These are phyloP conservation scores for Papilio helenus DNA, from an alignment of 1,140 invertebrate genomes.

Conservation along the genomic window DNA sequence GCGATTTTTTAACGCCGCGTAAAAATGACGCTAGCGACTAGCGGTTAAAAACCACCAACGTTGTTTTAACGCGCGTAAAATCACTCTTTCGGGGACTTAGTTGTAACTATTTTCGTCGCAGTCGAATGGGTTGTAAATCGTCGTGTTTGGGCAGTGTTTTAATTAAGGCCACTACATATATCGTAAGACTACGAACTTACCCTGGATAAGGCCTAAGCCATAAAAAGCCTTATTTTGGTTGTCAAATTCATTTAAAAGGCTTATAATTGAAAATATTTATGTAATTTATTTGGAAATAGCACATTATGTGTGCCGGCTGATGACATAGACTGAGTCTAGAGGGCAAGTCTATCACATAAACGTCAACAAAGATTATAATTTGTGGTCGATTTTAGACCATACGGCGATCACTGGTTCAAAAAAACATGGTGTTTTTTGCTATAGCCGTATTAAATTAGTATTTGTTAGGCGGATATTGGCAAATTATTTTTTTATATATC, in stretches of 20 bases:
- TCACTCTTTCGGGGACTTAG: neutral
- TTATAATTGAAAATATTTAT: neutral
- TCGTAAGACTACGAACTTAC: constrained; percentile 1
- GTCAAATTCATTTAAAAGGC: neutral
- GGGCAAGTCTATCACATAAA: neutral
- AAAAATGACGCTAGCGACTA: too few species aligned
- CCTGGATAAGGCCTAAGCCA: neutral
- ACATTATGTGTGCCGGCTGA: too few species aligned
- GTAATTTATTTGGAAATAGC: neutral
- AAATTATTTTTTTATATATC: too few species aligned
- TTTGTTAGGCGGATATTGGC: too few species aligned
- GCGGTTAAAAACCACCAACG: too few species aligned
- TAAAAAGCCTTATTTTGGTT: neutral
- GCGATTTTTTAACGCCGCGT: too few species aligned
- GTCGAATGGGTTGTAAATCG: neutral
- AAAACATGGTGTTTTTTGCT: too few species aligned
- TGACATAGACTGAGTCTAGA: too few species aligned
- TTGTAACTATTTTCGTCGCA: neutral
- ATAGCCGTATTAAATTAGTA: too few species aligned
- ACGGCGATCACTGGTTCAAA: too few species aligned
- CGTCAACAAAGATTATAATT: neutral
- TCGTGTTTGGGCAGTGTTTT: neutral
- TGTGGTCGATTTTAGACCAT: too few species aligned
- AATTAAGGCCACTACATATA: neutral
- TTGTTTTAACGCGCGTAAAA: too few species aligned